These are phyloP conservation scores for Lordiphosa fenestrarum DNA, from an alignment of 2,888 invertebrate genomes.

Conservation along the genomic window DNA sequence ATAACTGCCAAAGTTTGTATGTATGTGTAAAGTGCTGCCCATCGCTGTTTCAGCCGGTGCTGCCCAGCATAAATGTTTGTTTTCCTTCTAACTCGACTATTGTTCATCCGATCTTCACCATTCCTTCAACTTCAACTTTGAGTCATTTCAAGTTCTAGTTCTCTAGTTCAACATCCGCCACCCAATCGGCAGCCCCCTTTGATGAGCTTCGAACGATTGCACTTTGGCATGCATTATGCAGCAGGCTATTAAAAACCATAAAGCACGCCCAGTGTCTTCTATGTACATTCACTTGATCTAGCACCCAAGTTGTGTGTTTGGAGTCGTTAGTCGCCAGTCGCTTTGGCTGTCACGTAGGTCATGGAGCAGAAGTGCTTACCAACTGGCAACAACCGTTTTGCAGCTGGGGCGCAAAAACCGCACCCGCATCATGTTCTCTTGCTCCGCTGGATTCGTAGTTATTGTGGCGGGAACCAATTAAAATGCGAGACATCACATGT, in stretches of 20 bases:
- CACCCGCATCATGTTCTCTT: constrained; percentile 11
- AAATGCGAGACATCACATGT: constrained; percentile 74
- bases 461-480: constrained; percentile 48
- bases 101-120: too few relatives aligned
- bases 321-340: constrained; percentile 39
- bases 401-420: constrained; percentile 43
- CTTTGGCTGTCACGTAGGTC: constrained; percentile 62
- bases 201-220: constrained; percentile 34
- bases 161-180: too few relatives aligned
- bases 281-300: constrained; percentile 50
- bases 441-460: constrained; percentile 14
- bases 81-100: too few relatives aligned
- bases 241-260: constrained; percentile 49
- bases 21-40: too few relatives aligned
- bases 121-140: too few relatives aligned
- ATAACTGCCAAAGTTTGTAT: too few relatives aligned
- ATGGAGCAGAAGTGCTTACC: constrained; percentile 51
- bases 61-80: too few relatives aligned
- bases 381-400: constrained; percentile 59
- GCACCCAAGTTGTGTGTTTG: constrained; percentile 39
- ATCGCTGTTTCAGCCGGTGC: too few relatives aligned
- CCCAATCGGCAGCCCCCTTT: constrained; percentile 15
- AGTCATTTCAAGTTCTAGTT: too few relatives aligned
- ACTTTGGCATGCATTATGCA: constrained; percentile 61
- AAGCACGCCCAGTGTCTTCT: constrained; percentile 29